Evolutionary conservation across 2,888 invertebrate species (phyloP).

Genomic region (Dugesia japonica): DNA sequence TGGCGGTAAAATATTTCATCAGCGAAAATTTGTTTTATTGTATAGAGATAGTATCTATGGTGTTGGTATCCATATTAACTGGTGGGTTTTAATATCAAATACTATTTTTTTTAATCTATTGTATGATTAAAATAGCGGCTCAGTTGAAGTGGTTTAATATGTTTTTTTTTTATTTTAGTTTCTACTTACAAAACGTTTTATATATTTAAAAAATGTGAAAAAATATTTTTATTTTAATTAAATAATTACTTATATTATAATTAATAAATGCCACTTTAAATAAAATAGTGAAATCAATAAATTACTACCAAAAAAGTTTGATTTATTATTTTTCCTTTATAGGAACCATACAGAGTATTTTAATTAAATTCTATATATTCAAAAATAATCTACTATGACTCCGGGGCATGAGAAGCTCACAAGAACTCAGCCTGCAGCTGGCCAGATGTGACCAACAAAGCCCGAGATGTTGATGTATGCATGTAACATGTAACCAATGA

Average conservation of each 20-base stretch:
- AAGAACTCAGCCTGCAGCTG: slow-evolving; percentile 20
- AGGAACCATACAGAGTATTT: neutral
- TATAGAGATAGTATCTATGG: slow-evolving; percentile 6
- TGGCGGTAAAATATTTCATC: neutral
- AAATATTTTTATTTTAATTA: too few relatives aligned
- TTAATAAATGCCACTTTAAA: too few relatives aligned
- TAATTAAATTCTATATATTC: slow-evolving; percentile 20
- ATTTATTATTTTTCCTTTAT: too few relatives aligned
- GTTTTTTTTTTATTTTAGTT: too few relatives aligned
- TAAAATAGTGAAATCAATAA: too few relatives aligned
- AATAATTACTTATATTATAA: too few relatives aligned
- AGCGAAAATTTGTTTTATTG: neutral
- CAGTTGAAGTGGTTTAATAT: too few relatives aligned
- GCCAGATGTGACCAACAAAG: slow-evolving; percentile 1
- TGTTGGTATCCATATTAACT: neutral
- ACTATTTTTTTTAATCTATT: neutral
- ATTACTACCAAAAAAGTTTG: too few relatives aligned
- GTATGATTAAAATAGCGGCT: neutral
- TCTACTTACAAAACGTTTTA: too few relatives aligned
- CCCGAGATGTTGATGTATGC: slow-evolving; percentile 1
- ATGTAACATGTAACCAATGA: neutral
- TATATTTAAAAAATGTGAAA: too few relatives aligned
- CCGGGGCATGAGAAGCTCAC: slow-evolving; percentile 15
- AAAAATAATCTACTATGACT: slow-evolving; percentile 14
- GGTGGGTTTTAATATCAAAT: neutral